These are phyloP conservation scores for Amblyornis subalaris DNA, from an alignment of 2,113 vertebrate genomes.

Conservation along the genomic window DNA sequence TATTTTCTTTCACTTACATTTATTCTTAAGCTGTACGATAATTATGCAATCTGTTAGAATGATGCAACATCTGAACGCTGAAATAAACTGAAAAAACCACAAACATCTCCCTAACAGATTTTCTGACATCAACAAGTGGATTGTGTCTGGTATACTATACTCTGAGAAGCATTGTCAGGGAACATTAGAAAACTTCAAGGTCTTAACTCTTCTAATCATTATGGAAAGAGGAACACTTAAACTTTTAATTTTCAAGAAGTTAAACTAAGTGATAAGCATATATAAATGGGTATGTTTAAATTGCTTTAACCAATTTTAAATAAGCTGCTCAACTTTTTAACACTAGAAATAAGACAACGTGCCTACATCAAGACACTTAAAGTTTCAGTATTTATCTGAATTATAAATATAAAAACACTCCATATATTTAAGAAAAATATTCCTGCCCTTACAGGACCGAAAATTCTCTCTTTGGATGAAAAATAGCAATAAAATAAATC, in stretches of 20 bases:
- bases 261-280: not conserved
- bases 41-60: not conserved
- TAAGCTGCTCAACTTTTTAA: not conserved
- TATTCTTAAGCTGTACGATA: not conserved
- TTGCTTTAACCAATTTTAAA: not conserved
- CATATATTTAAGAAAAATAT: not conserved
- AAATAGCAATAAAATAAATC: not conserved
- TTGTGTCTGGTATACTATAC: not conserved
- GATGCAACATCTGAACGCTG: not conserved
- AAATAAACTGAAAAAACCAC: not conserved
- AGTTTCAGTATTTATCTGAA: not conserved
- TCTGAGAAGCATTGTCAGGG: not conserved
- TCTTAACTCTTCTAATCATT: not conserved
- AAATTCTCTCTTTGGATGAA: not conserved
- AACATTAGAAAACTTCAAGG: not conserved
- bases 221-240: not conserved
- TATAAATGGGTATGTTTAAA: not conserved
- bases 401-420: not conserved
- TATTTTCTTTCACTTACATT: not conserved
- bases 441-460: not conserved
- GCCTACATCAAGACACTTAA: not conserved
- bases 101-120: not conserved
- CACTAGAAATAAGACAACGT: not conserved
- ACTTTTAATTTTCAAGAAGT: not conserved
- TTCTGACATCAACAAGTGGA: not conserved